Conservation (phyloP, 2,797 vertebrate species). For the Anableps anableps region DNA sequence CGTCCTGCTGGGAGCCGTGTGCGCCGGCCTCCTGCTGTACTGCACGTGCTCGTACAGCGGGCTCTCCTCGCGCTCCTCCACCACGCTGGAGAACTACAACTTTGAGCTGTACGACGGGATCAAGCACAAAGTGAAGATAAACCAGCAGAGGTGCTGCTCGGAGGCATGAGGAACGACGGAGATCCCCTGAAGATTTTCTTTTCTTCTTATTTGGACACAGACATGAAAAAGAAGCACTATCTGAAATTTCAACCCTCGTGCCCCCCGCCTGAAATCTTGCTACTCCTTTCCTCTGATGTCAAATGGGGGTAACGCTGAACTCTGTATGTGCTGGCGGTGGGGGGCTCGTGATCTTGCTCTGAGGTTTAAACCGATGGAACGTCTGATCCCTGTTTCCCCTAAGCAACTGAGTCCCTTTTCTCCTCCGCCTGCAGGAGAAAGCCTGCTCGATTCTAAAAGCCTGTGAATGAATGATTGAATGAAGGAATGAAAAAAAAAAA, state of each 20-base stretch:
- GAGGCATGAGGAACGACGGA: conserved; percentile 83
- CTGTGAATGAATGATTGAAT: conserved; percentile 78
- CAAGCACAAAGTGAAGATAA: conserved; percentile 99
- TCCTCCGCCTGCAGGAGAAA: conserved; percentile 79
- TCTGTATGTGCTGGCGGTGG: conserved; percentile 43
- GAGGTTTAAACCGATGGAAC: conserved; percentile 54
- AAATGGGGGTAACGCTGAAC: conserved; percentile 41
- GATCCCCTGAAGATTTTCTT: conserved; percentile 22
- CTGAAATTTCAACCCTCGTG: conserved; percentile 46
- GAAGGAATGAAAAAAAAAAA: conserved; percentile 65
- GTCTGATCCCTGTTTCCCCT: conserved; percentile 34
- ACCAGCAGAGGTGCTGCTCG: conserved; percentile 97
- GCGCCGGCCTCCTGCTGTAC: conserved; percentile 94
- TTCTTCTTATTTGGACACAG: conserved; percentile 42
- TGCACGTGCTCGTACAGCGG: conserved; percentile 94
- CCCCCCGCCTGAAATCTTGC: conserved; percentile 33
- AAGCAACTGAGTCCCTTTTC: conserved; percentile 54
- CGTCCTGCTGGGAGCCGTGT: conserved; percentile 92
- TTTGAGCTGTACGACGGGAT: conserved; percentile 97
- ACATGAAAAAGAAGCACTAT: conserved; percentile 53
- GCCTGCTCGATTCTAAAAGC: conserved; percentile 69
- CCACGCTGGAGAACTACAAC: conserved; percentile 98
- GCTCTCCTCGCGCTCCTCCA: conserved; percentile 93
- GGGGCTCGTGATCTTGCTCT: conserved; percentile 45
- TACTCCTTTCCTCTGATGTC: conserved; percentile 64